Percentiles rank a stretch among this genome's conserved stretches.
These are phyloP conservation scores for Sebastes paucispinis DNA, from an alignment of 2,797 vertebrate species.

Conservation along the genomic window DNA sequence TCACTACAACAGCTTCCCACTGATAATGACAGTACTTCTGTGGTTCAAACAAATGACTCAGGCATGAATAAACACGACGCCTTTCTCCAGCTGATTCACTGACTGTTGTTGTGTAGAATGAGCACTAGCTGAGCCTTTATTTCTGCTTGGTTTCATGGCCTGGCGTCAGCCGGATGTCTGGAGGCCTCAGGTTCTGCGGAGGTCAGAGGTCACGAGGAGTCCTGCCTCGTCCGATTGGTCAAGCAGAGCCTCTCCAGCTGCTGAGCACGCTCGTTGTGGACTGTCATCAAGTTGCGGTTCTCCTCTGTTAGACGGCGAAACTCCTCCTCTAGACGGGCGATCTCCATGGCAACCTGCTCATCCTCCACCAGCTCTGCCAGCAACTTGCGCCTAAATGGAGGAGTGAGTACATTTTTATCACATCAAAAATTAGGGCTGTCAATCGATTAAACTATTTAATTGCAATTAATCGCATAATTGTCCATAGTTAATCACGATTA, in stretches of 20 bases:
- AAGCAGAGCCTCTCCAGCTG: slow-evolving; percentile 92
- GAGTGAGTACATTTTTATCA: neutral
- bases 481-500: too few relatives aligned
- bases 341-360: slow-evolving; percentile 89
- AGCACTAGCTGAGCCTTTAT: slow-evolving; percentile 31
- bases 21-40: slow-evolving; percentile 35
- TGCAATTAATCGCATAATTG: too few relatives aligned
- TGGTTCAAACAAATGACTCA: slow-evolving; percentile 56
- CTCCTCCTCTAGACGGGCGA: slow-evolving; percentile 89
- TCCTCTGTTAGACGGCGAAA: slow-evolving; percentile 92
- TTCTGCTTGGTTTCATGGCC: slow-evolving; percentile 26
- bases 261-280: slow-evolving; percentile 89
- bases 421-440: neutral
- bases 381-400: slow-evolving; percentile 86
- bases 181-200: slow-evolving; percentile 52
- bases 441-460: too few relatives aligned
- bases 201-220: slow-evolving; percentile 89
- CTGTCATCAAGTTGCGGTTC: slow-evolving; percentile 89
- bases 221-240: slow-evolving; percentile 87
- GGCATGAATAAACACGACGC: slow-evolving; percentile 30
- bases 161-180: slow-evolving; percentile 35
- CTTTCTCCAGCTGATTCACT: slow-evolving; percentile 60
- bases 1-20: slow-evolving; percentile 29
- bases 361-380: slow-evolving; percentile 93
- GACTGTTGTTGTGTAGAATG: slow-evolving; percentile 18